Conservation (phyloP, 1,140 invertebrate species). For the Trichonephila clavata region DNA sequence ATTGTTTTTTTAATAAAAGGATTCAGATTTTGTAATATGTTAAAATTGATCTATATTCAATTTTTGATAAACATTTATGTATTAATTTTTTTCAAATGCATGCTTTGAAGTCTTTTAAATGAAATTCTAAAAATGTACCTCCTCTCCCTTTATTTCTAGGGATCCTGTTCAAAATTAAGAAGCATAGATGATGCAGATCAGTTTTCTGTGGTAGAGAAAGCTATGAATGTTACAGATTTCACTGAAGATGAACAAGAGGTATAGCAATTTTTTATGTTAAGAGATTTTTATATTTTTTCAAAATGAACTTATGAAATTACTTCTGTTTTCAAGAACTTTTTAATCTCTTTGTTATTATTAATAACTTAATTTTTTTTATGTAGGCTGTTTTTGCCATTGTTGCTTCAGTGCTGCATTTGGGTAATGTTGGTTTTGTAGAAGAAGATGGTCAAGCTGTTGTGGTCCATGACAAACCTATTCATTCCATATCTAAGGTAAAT, state of each 20-base stretch:
- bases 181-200: conserved; percentile 84
- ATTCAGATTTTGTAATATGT: no score
- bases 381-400: conserved; percentile 80
- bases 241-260: conserved; percentile 80
- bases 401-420: conserved; percentile 81
- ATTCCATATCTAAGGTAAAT: conserved; percentile 78
- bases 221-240: conserved; percentile 82
- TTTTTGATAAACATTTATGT: background rate
- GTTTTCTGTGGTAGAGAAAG: conserved; percentile 84
- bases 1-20: no score
- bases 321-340: no score
- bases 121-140: background rate
- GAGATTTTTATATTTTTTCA: no score
- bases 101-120: background rate
- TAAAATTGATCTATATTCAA: no score
- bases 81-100: background rate
- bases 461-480: conserved; percentile 78
- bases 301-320: background rate
- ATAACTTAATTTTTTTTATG: background rate
- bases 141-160: conserved; percentile 38
- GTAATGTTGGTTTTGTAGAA: conserved; percentile 80
- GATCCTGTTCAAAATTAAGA: conserved; percentile 47
- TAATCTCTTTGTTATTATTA: conserved; percentile 26
- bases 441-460: conserved; percentile 79
- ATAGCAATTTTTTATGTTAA: conserved; percentile 16